These are phyloP conservation scores for Proterorhinus semilunaris DNA, from an alignment of 2,113 vertebrate genomes.

Conservation along the genomic window DNA sequence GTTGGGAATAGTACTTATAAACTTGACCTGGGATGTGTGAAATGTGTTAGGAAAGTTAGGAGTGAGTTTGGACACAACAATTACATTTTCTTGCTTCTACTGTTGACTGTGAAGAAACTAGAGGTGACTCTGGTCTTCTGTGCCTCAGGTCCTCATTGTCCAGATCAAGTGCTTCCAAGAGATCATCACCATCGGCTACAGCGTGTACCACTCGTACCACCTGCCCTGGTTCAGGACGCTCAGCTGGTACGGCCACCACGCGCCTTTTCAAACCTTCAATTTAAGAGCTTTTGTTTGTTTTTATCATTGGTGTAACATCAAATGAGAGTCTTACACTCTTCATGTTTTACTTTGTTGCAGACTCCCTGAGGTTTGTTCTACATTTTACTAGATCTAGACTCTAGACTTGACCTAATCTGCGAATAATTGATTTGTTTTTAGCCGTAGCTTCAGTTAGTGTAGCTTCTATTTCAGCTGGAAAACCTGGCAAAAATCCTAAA, in stretches of 20 bases:
- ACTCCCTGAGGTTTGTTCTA: slow-evolving; percentile 61
- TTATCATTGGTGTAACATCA: background rate
- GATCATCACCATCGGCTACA: slow-evolving; percentile 98
- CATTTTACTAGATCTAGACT: slow-evolving; percentile 16
- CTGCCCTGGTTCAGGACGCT: slow-evolving; percentile 97
- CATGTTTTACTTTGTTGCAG: slow-evolving; percentile 59
- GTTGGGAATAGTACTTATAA: too few species aligned
- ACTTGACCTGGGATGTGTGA: too few species aligned
- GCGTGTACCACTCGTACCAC: slow-evolving; percentile 96
- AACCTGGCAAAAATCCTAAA: background rate
- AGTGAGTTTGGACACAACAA: too few species aligned
- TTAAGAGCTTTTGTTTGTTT: background rate
- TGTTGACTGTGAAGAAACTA: background rate
- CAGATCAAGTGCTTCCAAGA: slow-evolving; percentile 99
- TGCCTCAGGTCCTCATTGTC: slow-evolving; percentile 89
- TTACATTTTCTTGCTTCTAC: too few species aligned
- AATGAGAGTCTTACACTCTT: slow-evolving; percentile 27
- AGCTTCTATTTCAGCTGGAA: slow-evolving; percentile 22
- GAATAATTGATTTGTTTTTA: slow-evolving; percentile 30
- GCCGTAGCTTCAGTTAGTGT: slow-evolving; percentile 9
- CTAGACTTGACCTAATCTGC: slow-evolving; percentile 25
- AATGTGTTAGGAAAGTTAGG: too few species aligned
- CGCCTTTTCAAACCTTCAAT: background rate
- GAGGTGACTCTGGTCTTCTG: slow-evolving; percentile 25
- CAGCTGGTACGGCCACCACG: slow-evolving; percentile 85